Evolutionary conservation across 2,797 vertebrate species (phyloP).

Genomic region (Halcyon smyrnensis): DNA sequence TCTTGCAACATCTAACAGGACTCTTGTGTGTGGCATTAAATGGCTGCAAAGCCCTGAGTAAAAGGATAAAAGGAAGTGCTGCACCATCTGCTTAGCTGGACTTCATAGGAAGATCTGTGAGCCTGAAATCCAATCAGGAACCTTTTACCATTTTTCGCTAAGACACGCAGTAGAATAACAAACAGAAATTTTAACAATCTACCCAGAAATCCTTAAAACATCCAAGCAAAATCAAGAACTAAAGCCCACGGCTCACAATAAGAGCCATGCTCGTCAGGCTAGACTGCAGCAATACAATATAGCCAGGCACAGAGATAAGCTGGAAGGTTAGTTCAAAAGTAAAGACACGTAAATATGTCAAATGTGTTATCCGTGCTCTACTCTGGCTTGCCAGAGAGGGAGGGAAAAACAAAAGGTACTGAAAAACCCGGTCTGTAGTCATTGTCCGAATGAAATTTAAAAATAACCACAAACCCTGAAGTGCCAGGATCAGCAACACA

Average conservation of each 20-base stretch:
- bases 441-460: neutral
- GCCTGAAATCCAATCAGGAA: neutral
- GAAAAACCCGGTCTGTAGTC: neutral
- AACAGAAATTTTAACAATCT: neutral
- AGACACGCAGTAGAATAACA: neutral
- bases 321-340: neutral
- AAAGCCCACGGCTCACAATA: neutral
- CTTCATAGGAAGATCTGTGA: neutral
- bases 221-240: neutral
- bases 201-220: neutral
- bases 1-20: neutral
- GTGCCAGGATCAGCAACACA: neutral
- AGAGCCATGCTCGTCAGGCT: neutral
- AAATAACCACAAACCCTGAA: neutral
- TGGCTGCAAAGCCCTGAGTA: neutral
- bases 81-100: neutral
- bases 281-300: neutral
- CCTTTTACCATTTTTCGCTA: slow-evolving; percentile 6
- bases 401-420: neutral
- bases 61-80: slow-evolving; percentile 7
- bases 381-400: neutral
- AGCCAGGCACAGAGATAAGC: neutral
- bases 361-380: neutral
- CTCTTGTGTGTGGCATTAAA: neutral
- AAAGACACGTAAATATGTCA: neutral